Percentiles rank a stretch among this genome's conserved stretches.
phyloP scores from a whole-genome alignment of 2,113 vertebrate species.

The Limnothrissa miodon region DNA sequence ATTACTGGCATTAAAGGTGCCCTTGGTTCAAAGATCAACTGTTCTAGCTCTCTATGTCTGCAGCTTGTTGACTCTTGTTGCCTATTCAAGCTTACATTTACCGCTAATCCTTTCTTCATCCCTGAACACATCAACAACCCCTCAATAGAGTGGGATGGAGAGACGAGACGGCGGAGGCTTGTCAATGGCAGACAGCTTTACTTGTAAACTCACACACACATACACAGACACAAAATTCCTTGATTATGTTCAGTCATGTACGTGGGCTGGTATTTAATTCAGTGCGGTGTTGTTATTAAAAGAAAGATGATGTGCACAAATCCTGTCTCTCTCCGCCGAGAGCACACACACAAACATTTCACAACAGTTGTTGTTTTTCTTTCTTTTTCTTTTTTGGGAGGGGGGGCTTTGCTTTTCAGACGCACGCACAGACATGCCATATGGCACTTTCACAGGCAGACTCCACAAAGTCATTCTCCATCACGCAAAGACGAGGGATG shows the following conservation, averaged over 20 bases:
- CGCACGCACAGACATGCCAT: constrained; percentile 10
- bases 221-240: no score
- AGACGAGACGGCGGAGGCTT: constrained; percentile 23
- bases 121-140: constrained; percentile 40
- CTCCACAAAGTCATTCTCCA: constrained; percentile 10
- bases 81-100: constrained; percentile 30
- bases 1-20: constrained; percentile 24
- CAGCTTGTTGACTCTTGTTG: constrained; percentile 39
- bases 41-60: constrained; percentile 31
- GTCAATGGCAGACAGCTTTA: constrained; percentile 24
- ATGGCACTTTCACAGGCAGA: not conserved
- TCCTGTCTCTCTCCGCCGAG: constrained; percentile 26
- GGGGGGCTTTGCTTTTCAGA: not conserved
- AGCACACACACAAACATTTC: not conserved
- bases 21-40: constrained; percentile 22
- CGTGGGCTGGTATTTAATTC: constrained; percentile 28
- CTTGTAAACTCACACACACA: constrained; percentile 23
- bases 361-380: constrained; percentile 17
- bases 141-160: constrained; percentile 39
- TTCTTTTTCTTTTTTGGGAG: not conserved
- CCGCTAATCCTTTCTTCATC: constrained; percentile 42
- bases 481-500: not conserved
- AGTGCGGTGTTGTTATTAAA: constrained; percentile 26
- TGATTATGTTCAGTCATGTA: constrained; percentile 36
- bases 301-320: constrained; percentile 34